A percentile compares a stretch with the other conserved stretches of the same genome.
These are phyloP conservation scores for Aquatica leii DNA, from an alignment of 2,888 invertebrate species.

Conservation along the genomic window DNA sequence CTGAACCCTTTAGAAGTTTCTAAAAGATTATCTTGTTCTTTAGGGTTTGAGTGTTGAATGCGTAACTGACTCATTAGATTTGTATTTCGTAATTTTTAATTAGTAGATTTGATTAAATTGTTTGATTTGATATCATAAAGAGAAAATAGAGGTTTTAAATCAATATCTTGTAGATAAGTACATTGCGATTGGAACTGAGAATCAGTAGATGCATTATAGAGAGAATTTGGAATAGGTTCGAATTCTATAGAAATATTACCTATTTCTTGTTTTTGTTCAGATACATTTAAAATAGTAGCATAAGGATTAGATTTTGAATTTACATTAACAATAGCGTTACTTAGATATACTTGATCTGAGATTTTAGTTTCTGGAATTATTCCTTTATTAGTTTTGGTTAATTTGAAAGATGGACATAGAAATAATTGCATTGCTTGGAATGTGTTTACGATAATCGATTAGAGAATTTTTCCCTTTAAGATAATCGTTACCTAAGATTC, in stretches of 20 bases:
- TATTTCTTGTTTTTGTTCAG: background rate
- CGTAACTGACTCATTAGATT: constrained; percentile 26
- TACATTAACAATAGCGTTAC: background rate
- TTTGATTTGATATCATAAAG: too few relatives aligned
- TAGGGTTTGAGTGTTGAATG: constrained; percentile 41
- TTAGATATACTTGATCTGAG: background rate
- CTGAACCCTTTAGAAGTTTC: constrained; percentile 36
- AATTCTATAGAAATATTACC: background rate
- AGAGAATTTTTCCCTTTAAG: background rate
- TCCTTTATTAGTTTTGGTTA: background rate
- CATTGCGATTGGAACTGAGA: too few relatives aligned
- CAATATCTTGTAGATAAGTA: too few relatives aligned
- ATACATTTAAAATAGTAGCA: constrained; percentile 2
- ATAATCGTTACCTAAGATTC: background rate
- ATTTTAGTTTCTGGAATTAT: too few relatives aligned
- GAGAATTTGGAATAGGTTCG: background rate
- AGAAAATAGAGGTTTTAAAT: too few relatives aligned
- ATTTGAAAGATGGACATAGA: too few relatives aligned
- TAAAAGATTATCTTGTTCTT: constrained; percentile 38
- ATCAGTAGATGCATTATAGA: too few relatives aligned
- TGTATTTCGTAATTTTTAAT: background rate
- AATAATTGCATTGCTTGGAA: background rate
- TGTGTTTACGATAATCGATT: background rate
- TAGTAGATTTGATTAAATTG: too few relatives aligned
- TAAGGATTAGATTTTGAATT: too few relatives aligned